Percentiles rank a stretch among this genome's conserved stretches.
Conservation (phyloP, 1,140 invertebrate species). For the Adelges cooleyi region DNA sequence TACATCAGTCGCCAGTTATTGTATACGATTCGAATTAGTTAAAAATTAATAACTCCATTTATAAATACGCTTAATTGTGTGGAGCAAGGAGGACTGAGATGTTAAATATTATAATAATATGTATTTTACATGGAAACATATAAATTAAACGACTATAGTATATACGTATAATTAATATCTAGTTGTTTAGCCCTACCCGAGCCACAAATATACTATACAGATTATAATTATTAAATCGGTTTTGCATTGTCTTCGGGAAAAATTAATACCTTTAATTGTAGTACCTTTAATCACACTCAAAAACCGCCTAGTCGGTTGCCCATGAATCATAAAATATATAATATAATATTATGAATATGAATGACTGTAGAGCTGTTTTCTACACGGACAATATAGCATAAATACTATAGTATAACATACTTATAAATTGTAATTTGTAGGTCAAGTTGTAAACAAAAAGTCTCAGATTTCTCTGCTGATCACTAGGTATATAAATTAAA, state of each 20-base stretch:
- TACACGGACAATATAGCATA: conserved; percentile 1
- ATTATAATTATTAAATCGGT: conserved; percentile 25
- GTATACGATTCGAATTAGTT: too few species aligned
- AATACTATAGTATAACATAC: conserved; percentile 17
- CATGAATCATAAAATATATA: conserved; percentile 22
- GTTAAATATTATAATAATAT: too few species aligned
- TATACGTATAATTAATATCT: not conserved
- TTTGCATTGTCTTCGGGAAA: conserved; percentile 19
- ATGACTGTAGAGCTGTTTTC: not conserved
- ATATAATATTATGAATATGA: conserved; percentile 26
- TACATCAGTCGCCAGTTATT: too few species aligned
- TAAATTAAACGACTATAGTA: not conserved
- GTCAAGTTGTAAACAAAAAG: conserved; percentile 2
- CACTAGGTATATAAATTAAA: not conserved
- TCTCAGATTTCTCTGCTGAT: conserved; percentile 9
- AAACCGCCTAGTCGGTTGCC: conserved; percentile 10
- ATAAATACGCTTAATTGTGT: too few species aligned
- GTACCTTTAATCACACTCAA: conserved; percentile 7
- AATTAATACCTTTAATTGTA: conserved; percentile 26
- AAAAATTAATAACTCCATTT: too few species aligned
- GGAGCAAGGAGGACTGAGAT: not conserved
- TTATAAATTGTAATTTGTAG: too few species aligned
- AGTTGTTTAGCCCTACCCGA: conserved; percentile 18
- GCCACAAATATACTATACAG: not conserved
- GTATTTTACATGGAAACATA: not conserved